phyloP scores from a whole-genome alignment of 2,797 vertebrate genomes.

The Alfaro cultratus region DNA sequence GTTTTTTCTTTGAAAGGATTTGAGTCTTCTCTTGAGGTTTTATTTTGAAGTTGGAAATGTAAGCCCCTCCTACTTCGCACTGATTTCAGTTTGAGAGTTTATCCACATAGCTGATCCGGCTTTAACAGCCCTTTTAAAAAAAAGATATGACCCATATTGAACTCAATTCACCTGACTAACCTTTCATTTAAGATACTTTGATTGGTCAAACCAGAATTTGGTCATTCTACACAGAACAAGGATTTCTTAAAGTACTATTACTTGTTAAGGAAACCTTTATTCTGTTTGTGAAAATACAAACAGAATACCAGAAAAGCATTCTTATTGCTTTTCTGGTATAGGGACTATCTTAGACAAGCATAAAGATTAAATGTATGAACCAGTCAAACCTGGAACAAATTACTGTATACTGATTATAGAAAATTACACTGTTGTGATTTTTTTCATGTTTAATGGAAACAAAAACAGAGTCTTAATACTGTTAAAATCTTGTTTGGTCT shows the following conservation, averaged over 20 bases:
- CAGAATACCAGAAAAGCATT: neutral
- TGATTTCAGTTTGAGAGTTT: neutral
- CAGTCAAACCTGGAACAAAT: neutral
- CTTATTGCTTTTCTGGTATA: neutral
- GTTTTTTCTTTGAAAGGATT: neutral
- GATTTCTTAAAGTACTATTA: neutral
- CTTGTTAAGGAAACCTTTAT: neutral
- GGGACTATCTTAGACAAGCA: neutral
- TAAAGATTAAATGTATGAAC: neutral
- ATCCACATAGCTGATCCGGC: no score
- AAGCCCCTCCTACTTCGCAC: neutral
- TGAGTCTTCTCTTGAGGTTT: neutral
- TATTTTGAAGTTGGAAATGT: neutral
- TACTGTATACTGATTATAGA: neutral
- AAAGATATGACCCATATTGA: neutral
- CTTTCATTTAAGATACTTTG: neutral
- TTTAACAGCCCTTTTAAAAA: neutral
- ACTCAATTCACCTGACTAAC: neutral
- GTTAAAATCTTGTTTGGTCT: neutral
- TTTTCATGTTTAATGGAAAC: neutral
- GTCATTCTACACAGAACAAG: neutral
- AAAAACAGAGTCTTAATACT: neutral
- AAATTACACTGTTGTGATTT: neutral
- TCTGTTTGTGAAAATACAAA: no score
- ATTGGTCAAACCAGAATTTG: neutral